Conservation (phyloP, 2,888 invertebrate genomes). For the Neocrepidodera transversa region DNA sequence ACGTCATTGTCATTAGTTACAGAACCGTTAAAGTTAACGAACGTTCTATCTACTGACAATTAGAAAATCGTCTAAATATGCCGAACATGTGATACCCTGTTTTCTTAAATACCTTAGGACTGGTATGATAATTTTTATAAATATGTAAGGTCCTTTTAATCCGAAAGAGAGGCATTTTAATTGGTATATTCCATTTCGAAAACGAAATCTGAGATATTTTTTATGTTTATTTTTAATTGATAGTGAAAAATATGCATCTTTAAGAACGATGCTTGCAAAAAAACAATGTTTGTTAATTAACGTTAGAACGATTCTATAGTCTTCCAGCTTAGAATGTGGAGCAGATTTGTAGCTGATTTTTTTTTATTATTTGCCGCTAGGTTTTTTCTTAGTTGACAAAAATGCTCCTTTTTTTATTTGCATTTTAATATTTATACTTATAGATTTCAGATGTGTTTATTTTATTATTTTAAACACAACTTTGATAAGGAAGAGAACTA, state of each 20-base stretch:
- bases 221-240: constrained; percentile 37
- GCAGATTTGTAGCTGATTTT: constrained; percentile 39
- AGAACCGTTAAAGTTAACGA: too few species aligned
- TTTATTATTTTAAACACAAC: too few species aligned
- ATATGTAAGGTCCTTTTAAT: constrained; percentile 38
- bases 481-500: too few species aligned
- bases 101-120: constrained; percentile 31
- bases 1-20: too few species aligned
- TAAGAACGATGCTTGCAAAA: constrained; percentile 33
- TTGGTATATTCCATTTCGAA: constrained; percentile 37
- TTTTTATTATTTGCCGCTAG: constrained; percentile 43
- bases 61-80: constrained; percentile 41
- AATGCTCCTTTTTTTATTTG: constrained; percentile 28
- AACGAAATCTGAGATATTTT: constrained; percentile 43
- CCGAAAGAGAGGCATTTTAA: constrained; percentile 46
- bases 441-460: too few species aligned
- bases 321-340: constrained; percentile 46
- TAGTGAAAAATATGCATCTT: constrained; percentile 43
- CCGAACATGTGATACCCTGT: constrained; percentile 31
- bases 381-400: constrained; percentile 34
- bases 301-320: constrained; percentile 38
- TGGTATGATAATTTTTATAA: constrained; percentile 46
- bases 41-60: too few species aligned
- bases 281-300: constrained; percentile 33
- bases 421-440: constrained; percentile 25